Evolutionary conservation across 1,140 invertebrate genomes (phyloP), one percentile per base, ranked within the genome.

Genomic region (Mactra quadrangularis): DNA sequence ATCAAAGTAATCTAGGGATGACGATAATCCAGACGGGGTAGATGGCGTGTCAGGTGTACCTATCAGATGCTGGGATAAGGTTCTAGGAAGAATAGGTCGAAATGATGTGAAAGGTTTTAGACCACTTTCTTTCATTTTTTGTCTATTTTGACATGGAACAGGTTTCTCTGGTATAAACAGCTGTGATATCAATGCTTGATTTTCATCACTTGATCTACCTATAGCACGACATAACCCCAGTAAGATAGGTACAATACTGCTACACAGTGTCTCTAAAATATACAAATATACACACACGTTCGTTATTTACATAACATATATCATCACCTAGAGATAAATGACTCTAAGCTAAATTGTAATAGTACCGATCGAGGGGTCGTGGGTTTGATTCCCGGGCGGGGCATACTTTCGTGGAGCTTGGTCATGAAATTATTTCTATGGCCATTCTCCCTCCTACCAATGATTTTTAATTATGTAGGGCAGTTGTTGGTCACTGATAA

Each of bases 11-110:
- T 85, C 81, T 3, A 78, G 29, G 17, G 45, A 71, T 4, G 74
- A 66, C 0, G 38, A 62, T n/a, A 33, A 60, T 62, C 60, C 62
- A 15, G 60, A 76, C n/a, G 64, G 84, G 45, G 59, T 78, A 47
- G 68, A 82, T 0, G 79, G 64, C 2, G 79, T 85, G n/a, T 90
- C 88, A 1, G 86, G 79, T 13, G 86, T 88, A 9, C 64, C 64
- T 1, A 91, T 85, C 70, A 98, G 93, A 91, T 96, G 97, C 3
- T 96, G 95, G 0, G 97, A 98, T 84, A 99, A 94, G 33, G 97
- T 98, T n/a, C 97, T 95, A 0, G 97, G 97, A 89, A 99, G 97
- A 38, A 98, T 98, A 0, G 97, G 96, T 66, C 96, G 90, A 86
- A 94, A 94, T 45, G 90, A 91, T 29, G 90, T 91, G 79, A 93